These are phyloP conservation scores for Ibycter americanus DNA, from an alignment of 2,797 vertebrate genomes.

Conservation along the genomic window DNA sequence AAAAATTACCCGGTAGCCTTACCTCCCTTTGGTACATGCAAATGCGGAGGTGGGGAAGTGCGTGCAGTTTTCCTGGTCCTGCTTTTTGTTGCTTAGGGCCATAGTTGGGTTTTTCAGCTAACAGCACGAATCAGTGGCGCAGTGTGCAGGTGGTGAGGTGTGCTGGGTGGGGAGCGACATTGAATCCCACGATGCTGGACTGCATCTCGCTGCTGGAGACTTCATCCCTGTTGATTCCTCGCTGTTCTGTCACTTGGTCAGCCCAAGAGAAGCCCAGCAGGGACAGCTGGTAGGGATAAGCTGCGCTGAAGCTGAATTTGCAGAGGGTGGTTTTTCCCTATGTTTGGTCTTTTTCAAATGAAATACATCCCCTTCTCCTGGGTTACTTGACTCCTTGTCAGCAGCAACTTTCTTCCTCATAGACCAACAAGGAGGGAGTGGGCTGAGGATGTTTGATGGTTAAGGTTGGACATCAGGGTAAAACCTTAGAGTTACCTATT, in stretches of 20 bases:
- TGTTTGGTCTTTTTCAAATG: not conserved
- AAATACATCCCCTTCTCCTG: not conserved
- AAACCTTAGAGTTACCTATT: not conserved
- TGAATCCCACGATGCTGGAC: accelerated
- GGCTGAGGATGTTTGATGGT: not conserved
- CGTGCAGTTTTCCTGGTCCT: accelerated
- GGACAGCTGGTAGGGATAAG: not conserved
- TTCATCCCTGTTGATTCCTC: accelerated
- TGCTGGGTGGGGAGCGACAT: not conserved
- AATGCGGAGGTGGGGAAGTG: not conserved
- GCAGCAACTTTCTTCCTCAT: not conserved
- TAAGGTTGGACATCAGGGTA: not conserved
- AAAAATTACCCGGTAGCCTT: accelerated
- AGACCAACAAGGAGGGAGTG: not conserved
- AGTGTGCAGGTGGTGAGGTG: not conserved
- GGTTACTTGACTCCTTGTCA: not conserved
- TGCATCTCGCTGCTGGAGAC: accelerated
- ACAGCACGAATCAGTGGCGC: accelerated
- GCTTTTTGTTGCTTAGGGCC: not conserved
- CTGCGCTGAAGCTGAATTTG: not conserved
- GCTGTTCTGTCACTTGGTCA: not conserved
- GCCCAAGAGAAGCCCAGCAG: not conserved
- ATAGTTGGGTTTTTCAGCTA: accelerated
- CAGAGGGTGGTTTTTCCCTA: not conserved
- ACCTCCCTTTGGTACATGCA: accelerated